phyloP scores from a whole-genome alignment of 1,140 invertebrate genomes.

The Venturia canescens region DNA sequence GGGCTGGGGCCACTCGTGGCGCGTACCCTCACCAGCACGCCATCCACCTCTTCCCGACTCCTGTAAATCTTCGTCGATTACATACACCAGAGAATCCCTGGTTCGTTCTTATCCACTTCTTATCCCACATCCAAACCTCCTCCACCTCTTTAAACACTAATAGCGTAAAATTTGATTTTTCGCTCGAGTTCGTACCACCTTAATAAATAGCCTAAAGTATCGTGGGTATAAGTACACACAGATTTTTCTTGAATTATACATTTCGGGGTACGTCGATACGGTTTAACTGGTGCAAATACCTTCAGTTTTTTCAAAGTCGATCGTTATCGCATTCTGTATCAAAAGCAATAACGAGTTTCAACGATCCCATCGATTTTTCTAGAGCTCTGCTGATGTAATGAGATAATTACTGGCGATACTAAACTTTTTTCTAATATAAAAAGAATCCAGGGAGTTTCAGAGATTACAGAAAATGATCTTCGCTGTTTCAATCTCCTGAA shows the following conservation, averaged over 20 bases:
- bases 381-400: neutral
- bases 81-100: neutral
- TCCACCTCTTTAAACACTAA: slow-evolving; percentile 19
- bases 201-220: neutral
- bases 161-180: slow-evolving; percentile 42
- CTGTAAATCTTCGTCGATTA: slow-evolving; percentile 20
- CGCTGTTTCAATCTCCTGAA: no score
- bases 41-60: slow-evolving; percentile 2
- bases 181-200: slow-evolving; percentile 18
- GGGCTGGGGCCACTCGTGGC: slow-evolving; percentile 28
- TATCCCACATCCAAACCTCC: slow-evolving; percentile 6
- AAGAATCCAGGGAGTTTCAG: neutral
- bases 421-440: neutral
- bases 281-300: neutral
- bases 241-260: neutral
- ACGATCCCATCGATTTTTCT: neutral
- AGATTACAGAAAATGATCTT: no score
- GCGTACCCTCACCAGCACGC: slow-evolving; percentile 35
- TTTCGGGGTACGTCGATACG: neutral
- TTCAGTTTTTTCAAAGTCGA: neutral
- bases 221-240: neutral
- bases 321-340: neutral
- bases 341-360: neutral
- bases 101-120: slow-evolving; percentile 7
- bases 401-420: neutral